phyloP scores from a whole-genome alignment of 2,113 vertebrate genomes.

The Dunckerocampus dactyliophorus region DNA sequence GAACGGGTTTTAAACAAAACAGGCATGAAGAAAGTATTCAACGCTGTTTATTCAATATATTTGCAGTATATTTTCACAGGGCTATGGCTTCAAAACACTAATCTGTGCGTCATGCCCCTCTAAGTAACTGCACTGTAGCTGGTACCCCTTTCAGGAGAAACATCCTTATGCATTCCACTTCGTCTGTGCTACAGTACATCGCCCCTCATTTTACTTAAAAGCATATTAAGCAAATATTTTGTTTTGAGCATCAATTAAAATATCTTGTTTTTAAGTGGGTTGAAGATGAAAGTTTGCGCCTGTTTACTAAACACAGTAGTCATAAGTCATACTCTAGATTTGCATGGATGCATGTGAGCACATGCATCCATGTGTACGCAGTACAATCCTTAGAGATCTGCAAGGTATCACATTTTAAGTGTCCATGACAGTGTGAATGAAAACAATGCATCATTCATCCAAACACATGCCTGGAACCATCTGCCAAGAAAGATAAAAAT shows the following conservation, averaged over 20 bases:
- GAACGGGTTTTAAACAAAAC: too few species aligned
- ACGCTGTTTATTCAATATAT: too few species aligned
- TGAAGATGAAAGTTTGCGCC: not conserved
- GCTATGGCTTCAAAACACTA: too few species aligned
- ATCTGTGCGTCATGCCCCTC: too few species aligned
- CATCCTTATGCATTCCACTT: too few species aligned
- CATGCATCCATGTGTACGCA: not conserved
- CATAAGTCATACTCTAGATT: not conserved
- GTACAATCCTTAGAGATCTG: conserved; percentile 9
- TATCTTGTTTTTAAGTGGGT: not conserved
- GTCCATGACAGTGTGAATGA: conserved; percentile 26
- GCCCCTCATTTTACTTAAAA: too few species aligned
- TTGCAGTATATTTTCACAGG: too few species aligned
- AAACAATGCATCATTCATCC: conserved; percentile 43
- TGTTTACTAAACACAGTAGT: not conserved
- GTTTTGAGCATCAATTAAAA: not conserved
- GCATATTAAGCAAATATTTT: not conserved
- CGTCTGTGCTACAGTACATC: too few species aligned
- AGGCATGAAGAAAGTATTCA: too few species aligned
- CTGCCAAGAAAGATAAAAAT: conserved; percentile 28
- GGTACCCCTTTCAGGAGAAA: too few species aligned
- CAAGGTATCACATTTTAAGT: conserved; percentile 27
- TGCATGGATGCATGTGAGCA: not conserved
- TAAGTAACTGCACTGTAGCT: too few species aligned
- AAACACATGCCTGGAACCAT: conserved; percentile 38